These are phyloP conservation scores for Hypomesus transpacificus DNA, from an alignment of 2,113 vertebrate species.

Conservation along the genomic window DNA sequence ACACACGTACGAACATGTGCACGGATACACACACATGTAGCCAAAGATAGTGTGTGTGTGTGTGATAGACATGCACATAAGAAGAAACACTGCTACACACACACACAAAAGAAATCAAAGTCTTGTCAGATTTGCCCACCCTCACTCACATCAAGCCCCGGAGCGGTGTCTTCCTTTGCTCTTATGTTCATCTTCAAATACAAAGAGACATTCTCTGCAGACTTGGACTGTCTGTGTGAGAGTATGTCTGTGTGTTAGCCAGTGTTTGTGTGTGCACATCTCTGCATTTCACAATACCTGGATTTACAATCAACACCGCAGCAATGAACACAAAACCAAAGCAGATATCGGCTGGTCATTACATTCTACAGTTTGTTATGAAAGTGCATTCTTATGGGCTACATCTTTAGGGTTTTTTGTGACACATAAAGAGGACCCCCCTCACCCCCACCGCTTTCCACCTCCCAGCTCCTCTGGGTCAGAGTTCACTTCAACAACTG, in stretches of 20 bases:
- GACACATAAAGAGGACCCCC: neutral
- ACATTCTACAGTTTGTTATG: neutral
- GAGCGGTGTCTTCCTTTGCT: neutral
- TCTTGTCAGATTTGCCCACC: constrained; percentile 75
- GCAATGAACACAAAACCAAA: neutral
- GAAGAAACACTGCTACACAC: neutral
- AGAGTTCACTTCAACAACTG: constrained; percentile 17
- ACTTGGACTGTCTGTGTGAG: neutral
- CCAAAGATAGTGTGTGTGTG: no score
- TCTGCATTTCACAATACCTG: constrained; percentile 41
- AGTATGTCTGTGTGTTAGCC: no score
- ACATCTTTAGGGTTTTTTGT: neutral
- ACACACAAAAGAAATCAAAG: constrained; percentile 66
- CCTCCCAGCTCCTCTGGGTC: neutral
- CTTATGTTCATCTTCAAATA: constrained; percentile 22
- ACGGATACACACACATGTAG: constrained; percentile 24
- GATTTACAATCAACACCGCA: constrained; percentile 34
- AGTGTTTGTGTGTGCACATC: constrained; percentile 19
- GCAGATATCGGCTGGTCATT: neutral
- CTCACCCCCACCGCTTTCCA: neutral
- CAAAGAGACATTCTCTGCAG: constrained; percentile 31
- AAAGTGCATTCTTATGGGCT: neutral
- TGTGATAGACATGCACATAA: neutral
- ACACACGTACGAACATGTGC: constrained; percentile 47
- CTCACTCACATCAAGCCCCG: constrained; percentile 67